Base-by-base conservation (phyloP, 1,140 invertebrate species). In the Drosophila sproati region DNA sequence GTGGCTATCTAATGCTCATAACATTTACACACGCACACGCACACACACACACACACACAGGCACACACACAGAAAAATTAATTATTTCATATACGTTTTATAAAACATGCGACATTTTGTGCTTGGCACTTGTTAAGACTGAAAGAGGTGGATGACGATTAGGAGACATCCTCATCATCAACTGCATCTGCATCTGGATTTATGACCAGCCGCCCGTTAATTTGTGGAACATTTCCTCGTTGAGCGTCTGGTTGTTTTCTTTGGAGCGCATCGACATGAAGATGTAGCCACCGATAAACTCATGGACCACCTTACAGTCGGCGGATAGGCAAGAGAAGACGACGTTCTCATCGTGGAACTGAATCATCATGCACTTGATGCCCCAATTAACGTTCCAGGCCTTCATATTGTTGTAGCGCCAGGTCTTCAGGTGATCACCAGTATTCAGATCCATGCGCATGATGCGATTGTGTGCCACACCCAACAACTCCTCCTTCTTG, bases 371-470 rank as follows among this genome's bases (percentile, higher is more conserved):
- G 92, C 98, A 97, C 92, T 98, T 98, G 4, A 98, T 97, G 93
- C 99, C 98, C 99, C 99, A 99, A 93, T 99, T 99, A 2, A 99
- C 98, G 92, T 99, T 99, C 99, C 99, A 99, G 5, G 98, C 97
- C 94, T 99, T 99, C 96, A 99, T 98, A 2, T 96, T 98, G 82
- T 97, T 98, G 93, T 97, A 99, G 78, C 98, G 94, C 98, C 98
- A 99, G 0, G 98, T 99, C 93, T 99, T 99, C 48, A 98, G 94
- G 91, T 98, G 97, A 93, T 99, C 98, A 0, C 98, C 98, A 51
- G 96, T 96, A 80, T 95, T 95, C 1, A 98, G 94, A 80, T 99
- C 98, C 95, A 99, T 98, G 69, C 97, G 95, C 96, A 99, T 99
- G 48, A 99, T 94, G 67, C 98, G 95, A 93, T 99, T 99, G 83